Percentiles rank a stretch among this genome's conserved stretches.
phyloP scores from a whole-genome alignment of 1,140 invertebrate species.

The Drosophila carrolli region DNA sequence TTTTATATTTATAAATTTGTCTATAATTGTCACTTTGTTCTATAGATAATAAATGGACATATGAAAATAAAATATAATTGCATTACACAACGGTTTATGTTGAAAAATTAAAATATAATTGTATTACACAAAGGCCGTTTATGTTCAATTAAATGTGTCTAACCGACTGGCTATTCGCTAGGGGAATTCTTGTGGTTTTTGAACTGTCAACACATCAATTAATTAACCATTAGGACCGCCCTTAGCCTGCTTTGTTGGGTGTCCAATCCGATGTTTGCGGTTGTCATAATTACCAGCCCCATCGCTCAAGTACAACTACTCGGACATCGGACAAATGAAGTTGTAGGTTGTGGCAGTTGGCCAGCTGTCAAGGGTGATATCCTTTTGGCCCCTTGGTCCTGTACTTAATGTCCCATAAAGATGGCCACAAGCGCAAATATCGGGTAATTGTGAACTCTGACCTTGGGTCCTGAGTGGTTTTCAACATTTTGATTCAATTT shows the following conservation, averaged over 20 bases:
- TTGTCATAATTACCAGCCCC: conserved; percentile 47
- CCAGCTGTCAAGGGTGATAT: conserved; percentile 21
- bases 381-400: conserved; percentile 5
- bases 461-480: conserved; percentile 27
- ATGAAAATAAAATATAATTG: background rate
- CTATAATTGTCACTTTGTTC: no score
- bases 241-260: conserved; percentile 8
- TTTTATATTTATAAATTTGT: no score
- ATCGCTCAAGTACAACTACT: conserved; percentile 41
- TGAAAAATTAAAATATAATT: no score
- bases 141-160: conserved; percentile 15
- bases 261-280: conserved; percentile 49
- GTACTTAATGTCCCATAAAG: conserved; percentile 42
- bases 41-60: no score
- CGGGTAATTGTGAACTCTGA: conserved; percentile 56
- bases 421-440: conserved; percentile 50
- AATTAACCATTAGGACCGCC: conserved; percentile 55
- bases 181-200: conserved; percentile 31
- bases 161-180: conserved; percentile 4
- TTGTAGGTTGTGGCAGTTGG: conserved; percentile 18
- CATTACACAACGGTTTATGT: background rate
- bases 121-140: background rate
- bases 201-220: conserved; percentile 62
- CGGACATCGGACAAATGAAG: conserved; percentile 16
- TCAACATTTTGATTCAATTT: conserved; percentile 70